These are phyloP conservation scores for Anser brachyrhynchus DNA, from an alignment of 2,113 vertebrate species.

Conservation along the genomic window DNA sequence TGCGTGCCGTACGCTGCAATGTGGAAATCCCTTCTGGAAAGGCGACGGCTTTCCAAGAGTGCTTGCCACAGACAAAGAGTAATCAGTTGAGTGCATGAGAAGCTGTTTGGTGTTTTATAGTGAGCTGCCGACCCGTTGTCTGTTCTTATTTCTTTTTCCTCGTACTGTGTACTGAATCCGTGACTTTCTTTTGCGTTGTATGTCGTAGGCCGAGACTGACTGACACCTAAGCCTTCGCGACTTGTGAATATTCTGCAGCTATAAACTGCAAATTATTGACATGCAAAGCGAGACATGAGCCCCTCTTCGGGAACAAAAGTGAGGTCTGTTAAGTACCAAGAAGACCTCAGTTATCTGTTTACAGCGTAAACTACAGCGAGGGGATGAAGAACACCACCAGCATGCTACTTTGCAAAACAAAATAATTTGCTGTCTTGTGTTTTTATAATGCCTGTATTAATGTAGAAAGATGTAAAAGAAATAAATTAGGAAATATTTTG, in stretches of 20 bases:
- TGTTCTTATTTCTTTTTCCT: neutral
- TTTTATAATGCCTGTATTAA: conserved; percentile 79
- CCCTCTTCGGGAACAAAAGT: conserved; percentile 78
- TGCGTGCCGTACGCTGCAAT: fast-evolving
- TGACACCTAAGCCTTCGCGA: conserved; percentile 83
- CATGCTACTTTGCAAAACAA: conserved; percentile 76
- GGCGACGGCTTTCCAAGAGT: neutral
- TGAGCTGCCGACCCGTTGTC: neutral
- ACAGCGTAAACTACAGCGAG: conserved; percentile 82
- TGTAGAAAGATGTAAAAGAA: conserved; percentile 82
- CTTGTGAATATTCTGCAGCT: conserved; percentile 84
- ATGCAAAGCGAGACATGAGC: conserved; percentile 81
- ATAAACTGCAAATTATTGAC: conserved; percentile 82
- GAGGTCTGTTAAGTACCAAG: conserved; percentile 77
- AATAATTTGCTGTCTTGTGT: conserved; percentile 73
- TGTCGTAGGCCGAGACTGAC: conserved; percentile 87
- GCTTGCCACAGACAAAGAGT: neutral
- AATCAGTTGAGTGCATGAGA: neutral
- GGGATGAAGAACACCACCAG: conserved; percentile 83
- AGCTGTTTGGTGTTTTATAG: neutral
- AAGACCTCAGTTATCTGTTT: conserved; percentile 83
- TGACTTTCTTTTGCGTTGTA: conserved; percentile 85
- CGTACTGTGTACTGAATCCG: conserved; percentile 77
- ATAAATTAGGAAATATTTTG: conserved; percentile 81
- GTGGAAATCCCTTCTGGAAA: neutral